These are phyloP conservation scores for Papilio elwesi DNA, from an alignment of 2,888 invertebrate species.

Conservation along the genomic window DNA sequence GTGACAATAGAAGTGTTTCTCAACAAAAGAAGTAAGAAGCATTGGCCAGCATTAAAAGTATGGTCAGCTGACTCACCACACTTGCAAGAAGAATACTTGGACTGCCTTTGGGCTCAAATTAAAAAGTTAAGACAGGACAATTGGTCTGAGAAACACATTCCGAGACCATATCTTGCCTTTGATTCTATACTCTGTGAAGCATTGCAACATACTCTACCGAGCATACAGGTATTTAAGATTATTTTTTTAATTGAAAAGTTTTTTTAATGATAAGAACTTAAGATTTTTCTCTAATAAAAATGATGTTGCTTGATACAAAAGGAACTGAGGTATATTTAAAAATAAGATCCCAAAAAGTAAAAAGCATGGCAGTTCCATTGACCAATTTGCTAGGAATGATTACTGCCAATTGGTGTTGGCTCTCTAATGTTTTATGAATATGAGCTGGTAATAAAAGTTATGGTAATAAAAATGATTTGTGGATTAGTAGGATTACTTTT, in stretches of 20 bases:
- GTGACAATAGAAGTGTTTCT: constrained; percentile 95
- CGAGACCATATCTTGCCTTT: constrained; percentile 97
- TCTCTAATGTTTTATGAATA: no score
- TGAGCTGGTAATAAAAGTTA: no score
- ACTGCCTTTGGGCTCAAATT: constrained; percentile 96
- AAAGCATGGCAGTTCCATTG: no score
- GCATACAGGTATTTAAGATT: constrained; percentile 83
- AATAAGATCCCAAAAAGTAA: no score
- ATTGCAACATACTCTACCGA: constrained; percentile 96
- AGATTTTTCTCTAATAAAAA: not conserved
- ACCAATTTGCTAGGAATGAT: no score
- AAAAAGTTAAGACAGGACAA: constrained; percentile 94
- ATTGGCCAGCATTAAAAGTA: constrained; percentile 95
- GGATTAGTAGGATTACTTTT: no score
- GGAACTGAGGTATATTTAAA: no score
- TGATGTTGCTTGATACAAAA: no score
- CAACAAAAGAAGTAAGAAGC: constrained; percentile 95
- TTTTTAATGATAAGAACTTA: not conserved
- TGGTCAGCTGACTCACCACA: constrained; percentile 98
- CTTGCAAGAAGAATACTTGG: constrained; percentile 98
- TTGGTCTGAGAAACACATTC: constrained; percentile 98
- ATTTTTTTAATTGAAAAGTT: not conserved
- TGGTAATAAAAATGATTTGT: no score
- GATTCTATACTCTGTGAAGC: constrained; percentile 98
- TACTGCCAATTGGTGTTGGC: no score